Evolutionary conservation across 37 sponge, comb jelly and placozoan species (phyloP).

Genomic region (Aphrocallistes beatrix): DNA sequence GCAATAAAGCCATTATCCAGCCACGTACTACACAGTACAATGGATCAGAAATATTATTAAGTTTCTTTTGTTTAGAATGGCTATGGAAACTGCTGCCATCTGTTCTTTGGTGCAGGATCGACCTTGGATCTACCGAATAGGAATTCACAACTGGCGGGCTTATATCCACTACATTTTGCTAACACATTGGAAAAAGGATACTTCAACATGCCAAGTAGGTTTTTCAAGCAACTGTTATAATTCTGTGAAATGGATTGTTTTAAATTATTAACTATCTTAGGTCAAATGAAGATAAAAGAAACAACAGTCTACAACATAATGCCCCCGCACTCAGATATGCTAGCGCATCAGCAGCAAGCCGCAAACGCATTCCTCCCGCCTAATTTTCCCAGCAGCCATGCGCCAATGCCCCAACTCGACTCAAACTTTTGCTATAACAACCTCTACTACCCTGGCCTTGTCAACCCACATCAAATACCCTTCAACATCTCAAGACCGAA

Average conservation of each 20-base stretch:
- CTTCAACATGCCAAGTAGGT: neutral
- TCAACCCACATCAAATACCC: too few species aligned
- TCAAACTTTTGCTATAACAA: neutral
- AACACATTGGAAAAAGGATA: neutral
- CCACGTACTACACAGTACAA: conserved; percentile 2
- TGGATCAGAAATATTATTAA: neutral
- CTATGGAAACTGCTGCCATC: neutral
- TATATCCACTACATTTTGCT: neutral
- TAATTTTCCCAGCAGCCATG: neutral
- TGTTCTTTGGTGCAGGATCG: neutral
- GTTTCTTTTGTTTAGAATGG: neutral
- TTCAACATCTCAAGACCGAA: conserved; percentile 4
- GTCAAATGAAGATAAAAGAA: neutral
- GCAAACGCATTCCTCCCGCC: neutral
- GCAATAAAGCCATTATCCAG: neutral
- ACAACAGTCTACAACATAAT: neutral
- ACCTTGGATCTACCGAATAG: neutral
- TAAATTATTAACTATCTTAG: neutral
- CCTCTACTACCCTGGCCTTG: neutral
- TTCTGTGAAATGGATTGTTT: neutral
- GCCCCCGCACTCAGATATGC: neutral
- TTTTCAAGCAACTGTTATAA: too few species aligned
- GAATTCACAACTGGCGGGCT: neutral
- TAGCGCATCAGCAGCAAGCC: conserved; percentile 11
- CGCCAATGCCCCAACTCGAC: neutral